These are phyloP conservation scores for Cabera pusaria DNA, from an alignment of 2,888 invertebrate genomes.

Conservation along the genomic window DNA sequence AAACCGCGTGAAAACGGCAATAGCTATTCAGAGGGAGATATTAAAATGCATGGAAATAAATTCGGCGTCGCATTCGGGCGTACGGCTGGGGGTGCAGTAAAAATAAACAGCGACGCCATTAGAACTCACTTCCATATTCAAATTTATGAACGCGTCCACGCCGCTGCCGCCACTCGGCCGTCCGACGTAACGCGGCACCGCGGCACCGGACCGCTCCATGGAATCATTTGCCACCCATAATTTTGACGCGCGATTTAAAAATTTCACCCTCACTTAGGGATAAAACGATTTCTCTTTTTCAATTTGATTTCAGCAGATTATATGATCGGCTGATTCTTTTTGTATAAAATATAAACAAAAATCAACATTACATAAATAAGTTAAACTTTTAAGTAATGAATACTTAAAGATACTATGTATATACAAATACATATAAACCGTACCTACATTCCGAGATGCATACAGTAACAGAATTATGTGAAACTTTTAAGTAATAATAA, in stretches of 20 bases:
- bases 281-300: conserved; percentile 14
- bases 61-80: conserved; percentile 84
- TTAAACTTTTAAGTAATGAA: too few species aligned
- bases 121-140: conserved; percentile 85
- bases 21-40: conserved; percentile 83
- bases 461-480: conserved; percentile 22
- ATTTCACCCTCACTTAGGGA: conserved; percentile 62
- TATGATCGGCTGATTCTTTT: too few species aligned
- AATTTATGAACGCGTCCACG: conserved; percentile 80
- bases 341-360: too few species aligned
- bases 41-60: conserved; percentile 84
- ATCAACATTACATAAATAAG: too few species aligned
- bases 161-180: conserved; percentile 34
- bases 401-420: too few species aligned
- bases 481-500: conserved; percentile 40
- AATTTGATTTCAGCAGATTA: too few species aligned
- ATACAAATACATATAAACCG: too few species aligned
- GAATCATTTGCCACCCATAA: conserved; percentile 62
- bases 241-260: conserved; percentile 74
- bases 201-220: conserved; percentile 44
- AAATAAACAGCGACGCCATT: conserved; percentile 84
- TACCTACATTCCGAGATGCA: conserved; percentile 7
- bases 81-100: conserved; percentile 81
- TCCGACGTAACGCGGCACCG: conserved; percentile 36
- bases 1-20: conserved; percentile 82